A percentile compares a stretch with the other conserved stretches of the same genome.
These are phyloP conservation scores for Iselma pallidipennis DNA, from an alignment of 2,888 invertebrate species.

Conservation along the genomic window DNA sequence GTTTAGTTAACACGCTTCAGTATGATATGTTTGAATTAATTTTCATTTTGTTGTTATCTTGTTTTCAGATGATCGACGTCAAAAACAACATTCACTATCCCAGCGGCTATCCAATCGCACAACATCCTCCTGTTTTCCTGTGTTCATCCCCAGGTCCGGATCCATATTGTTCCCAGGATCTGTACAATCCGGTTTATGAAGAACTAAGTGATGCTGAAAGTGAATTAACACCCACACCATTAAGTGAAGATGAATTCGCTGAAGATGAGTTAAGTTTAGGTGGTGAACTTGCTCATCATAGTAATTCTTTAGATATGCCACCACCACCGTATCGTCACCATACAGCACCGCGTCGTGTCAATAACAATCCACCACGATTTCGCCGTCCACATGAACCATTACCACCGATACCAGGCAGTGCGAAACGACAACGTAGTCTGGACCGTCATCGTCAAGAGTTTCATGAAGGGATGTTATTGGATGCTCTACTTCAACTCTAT, in stretches of 20 bases:
- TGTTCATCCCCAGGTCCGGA: conserved; percentile 71
- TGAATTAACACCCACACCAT: conserved; percentile 62
- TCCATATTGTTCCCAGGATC: conserved; percentile 65
- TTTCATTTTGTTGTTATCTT: neutral
- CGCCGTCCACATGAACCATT: conserved; percentile 64
- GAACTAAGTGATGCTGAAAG: conserved; percentile 72
- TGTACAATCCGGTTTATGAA: conserved; percentile 81
- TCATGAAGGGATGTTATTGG: conserved; percentile 79
- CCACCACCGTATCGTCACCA: conserved; percentile 50
- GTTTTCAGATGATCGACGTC: conserved; percentile 71
- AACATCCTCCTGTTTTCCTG: conserved; percentile 70
- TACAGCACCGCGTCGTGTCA: conserved; percentile 55
- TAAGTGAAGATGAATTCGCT: conserved; percentile 84
- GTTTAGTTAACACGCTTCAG: neutral
- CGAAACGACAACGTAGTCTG: conserved; percentile 58
- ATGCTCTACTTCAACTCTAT: conserved; percentile 71
- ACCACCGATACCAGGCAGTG: conserved; percentile 60
- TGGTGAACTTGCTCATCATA: conserved; percentile 47
- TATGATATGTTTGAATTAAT: neutral
- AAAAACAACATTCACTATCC: conserved; percentile 65
- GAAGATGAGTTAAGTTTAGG: conserved; percentile 76
- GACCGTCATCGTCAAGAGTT: conserved; percentile 70
- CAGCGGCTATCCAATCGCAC: conserved; percentile 65
- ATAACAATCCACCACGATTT: conserved; percentile 56
- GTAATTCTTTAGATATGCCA: conserved; percentile 50